phyloP scores from a whole-genome alignment of 2,888 invertebrate genomes.

The Neoscelio sp. region DNA sequence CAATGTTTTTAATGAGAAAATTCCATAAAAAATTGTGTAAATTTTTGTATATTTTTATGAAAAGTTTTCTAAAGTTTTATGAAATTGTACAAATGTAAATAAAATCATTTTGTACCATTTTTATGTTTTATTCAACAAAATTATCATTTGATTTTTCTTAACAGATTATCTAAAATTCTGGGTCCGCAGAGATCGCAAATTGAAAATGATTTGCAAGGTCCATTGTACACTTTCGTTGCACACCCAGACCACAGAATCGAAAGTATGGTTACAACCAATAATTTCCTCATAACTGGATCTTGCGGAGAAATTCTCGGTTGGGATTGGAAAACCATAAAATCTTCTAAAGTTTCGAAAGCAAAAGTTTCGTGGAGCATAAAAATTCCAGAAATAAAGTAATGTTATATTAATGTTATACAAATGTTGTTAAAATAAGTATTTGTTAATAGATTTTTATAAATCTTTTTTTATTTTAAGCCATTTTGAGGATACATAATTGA shows the following conservation, averaged over 20 bases:
- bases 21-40: no score
- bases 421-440: neutral
- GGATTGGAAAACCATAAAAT: conserved; percentile 89
- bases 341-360: conserved; percentile 85
- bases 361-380: conserved; percentile 88
- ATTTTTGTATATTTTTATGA: conserved; percentile 21
- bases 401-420: neutral
- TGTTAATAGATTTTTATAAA: no score
- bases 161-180: conserved; percentile 86
- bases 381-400: conserved; percentile 85
- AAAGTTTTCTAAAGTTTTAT: no score
- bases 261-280: conserved; percentile 87
- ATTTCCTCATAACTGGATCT: conserved; percentile 89
- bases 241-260: conserved; percentile 88
- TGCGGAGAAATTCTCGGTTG: conserved; percentile 91
- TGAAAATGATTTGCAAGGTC: conserved; percentile 85
- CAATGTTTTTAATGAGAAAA: no score
- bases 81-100: no score
- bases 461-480: no score
- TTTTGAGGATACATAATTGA: no score
- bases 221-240: conserved; percentile 86
- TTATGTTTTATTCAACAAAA: no score
- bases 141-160: conserved; percentile 79
- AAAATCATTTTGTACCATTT: no score
- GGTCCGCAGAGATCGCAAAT: conserved; percentile 85